phyloP scores from a whole-genome alignment of 2,797 vertebrate species.

The Coranthus polyacanthus region DNA sequence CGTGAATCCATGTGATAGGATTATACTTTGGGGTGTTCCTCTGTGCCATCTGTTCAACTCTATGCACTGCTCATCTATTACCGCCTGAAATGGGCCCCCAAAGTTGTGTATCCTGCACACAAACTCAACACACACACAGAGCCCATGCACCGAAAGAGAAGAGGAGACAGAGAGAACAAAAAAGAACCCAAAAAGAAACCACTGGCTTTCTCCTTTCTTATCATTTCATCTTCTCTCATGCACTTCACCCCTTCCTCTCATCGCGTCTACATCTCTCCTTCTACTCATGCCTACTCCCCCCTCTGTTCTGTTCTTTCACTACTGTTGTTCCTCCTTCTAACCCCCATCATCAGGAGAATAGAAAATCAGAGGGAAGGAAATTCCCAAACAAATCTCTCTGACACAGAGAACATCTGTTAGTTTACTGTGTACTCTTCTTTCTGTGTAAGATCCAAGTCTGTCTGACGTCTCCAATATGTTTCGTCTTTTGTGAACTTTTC shows the following conservation, averaged over 20 bases:
- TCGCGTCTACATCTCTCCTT: constrained; percentile 24
- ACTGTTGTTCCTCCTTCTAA: constrained; percentile 39
- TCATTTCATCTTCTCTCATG: constrained; percentile 57
- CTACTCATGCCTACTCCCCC: constrained; percentile 30
- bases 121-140: constrained; percentile 46
- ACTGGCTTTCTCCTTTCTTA: constrained; percentile 13
- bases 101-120: constrained; percentile 70
- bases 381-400: constrained; percentile 74
- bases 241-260: constrained; percentile 42
- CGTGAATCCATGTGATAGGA: constrained; percentile 97
- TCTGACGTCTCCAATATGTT: constrained; percentile 68
- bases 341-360: constrained; percentile 50
- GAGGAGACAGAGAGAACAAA: neutral
- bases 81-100: constrained; percentile 76
- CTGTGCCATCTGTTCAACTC: constrained; percentile 89
- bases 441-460: constrained; percentile 46
- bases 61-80: constrained; percentile 79
- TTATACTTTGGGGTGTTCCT: constrained; percentile 95
- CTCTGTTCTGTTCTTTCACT: constrained; percentile 27
- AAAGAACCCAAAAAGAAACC: constrained; percentile 18
- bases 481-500: constrained; percentile 66
- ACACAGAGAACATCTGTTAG: constrained; percentile 70
- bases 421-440: constrained; percentile 38
- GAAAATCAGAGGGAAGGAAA: constrained; percentile 73
- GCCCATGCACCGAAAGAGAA: constrained; percentile 1